Evolutionary conservation across 30 jellyfish, hydroid and myxozoan genomes (phyloP).

Genomic region (Nemopilema nomurai): DNA sequence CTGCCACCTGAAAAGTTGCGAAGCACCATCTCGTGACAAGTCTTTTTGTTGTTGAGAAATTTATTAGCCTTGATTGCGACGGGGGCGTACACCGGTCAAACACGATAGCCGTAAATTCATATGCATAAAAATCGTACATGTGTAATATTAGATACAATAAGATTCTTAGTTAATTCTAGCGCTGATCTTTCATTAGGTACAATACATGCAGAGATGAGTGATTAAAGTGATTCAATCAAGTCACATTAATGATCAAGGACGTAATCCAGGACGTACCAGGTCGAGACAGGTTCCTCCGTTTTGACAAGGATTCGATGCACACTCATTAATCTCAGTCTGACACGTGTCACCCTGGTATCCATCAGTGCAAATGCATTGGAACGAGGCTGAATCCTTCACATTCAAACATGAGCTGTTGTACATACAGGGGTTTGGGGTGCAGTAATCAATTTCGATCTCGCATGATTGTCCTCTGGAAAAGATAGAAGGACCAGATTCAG

Average conservation of each 20-base stretch:
- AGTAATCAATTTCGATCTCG: conserved; percentile 80
- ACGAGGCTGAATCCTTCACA: conserved; percentile 44
- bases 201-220: neutral
- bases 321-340: conserved; percentile 83
- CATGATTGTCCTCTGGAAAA: conserved; percentile 80
- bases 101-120: no score
- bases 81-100: no score
- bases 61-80: no score
- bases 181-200: neutral
- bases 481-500: no score
- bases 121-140: no score
- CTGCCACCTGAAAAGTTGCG: conserved; percentile 60
- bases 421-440: conserved; percentile 93
- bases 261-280: conserved; percentile 55
- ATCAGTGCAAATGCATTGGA: conserved; percentile 68
- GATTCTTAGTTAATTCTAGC: no score
- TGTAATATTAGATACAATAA: no score
- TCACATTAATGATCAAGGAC: neutral
- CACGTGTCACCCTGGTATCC: conserved; percentile 89
- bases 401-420: conserved; percentile 83
- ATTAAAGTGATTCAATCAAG: no score
- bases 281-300: conserved; percentile 83
- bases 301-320: conserved; percentile 83
- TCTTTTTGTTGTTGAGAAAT: neutral
- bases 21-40: neutral